A percentile compares a stretch with the other conserved stretches of the same genome.
These are phyloP conservation scores for Drymonia ruficornis DNA, from an alignment of 2,888 invertebrate genomes.

Conservation along the genomic window DNA sequence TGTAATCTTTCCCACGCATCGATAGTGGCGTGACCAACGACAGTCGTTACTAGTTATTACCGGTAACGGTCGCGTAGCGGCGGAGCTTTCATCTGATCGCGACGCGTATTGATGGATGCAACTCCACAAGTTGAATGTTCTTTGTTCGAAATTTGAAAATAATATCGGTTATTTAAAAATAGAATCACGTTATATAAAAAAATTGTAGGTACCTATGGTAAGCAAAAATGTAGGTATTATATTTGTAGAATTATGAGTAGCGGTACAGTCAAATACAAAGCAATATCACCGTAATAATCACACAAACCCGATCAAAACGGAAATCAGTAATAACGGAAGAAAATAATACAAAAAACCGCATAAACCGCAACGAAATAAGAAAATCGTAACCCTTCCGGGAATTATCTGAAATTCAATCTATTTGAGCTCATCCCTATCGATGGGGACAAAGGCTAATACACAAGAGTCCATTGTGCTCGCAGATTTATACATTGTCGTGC, in stretches of 20 bases:
- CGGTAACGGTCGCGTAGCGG: slow-evolving; percentile 10
- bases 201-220: background rate
- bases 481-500: slow-evolving; percentile 77
- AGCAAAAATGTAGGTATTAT: too few relatives aligned
- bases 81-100: slow-evolving; percentile 4
- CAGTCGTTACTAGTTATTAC: slow-evolving; percentile 21
- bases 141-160: background rate
- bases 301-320: slow-evolving; percentile 41
- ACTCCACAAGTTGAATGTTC: background rate
- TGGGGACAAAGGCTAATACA: slow-evolving; percentile 75
- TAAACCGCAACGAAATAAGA: slow-evolving; percentile 63
- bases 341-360: slow-evolving; percentile 41
- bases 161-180: background rate
- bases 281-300: slow-evolving; percentile 30
- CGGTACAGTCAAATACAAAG: background rate
- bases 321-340: slow-evolving; percentile 41
- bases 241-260: too few relatives aligned
- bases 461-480: slow-evolving; percentile 70
- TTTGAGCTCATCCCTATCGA: slow-evolving; percentile 77
- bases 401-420: slow-evolving; percentile 82
- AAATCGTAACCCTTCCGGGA: slow-evolving; percentile 64
- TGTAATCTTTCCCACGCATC: slow-evolving; percentile 19
- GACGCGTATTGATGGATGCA: background rate
- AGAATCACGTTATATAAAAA: background rate
- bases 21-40: slow-evolving; percentile 21